phyloP scores from a whole-genome alignment of 2,888 invertebrate genomes.

The Euzetes globulus region DNA sequence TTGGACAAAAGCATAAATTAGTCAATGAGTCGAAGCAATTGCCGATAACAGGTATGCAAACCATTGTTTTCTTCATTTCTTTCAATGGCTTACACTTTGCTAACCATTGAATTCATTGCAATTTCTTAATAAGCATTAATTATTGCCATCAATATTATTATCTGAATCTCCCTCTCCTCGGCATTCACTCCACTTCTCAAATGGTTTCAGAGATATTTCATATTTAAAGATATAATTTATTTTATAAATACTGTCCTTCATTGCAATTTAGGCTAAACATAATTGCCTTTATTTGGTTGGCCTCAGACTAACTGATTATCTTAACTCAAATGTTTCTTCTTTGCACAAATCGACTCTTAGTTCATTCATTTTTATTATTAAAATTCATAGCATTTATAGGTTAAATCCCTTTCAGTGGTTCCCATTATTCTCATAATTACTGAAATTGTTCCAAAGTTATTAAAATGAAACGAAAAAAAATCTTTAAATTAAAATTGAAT shows the following conservation, averaged over 20 bases:
- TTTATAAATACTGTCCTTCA: conserved; percentile 5
- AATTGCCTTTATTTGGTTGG: background rate
- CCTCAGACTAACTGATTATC: background rate
- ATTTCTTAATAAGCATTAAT: conserved; percentile 1
- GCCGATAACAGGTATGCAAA: background rate
- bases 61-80: background rate
- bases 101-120: background rate
- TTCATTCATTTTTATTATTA: too few relatives aligned
- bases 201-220: background rate
- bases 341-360: background rate
- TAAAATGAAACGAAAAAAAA: background rate
- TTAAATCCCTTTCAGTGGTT: too few relatives aligned
- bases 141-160: background rate
- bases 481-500: background rate
- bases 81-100: background rate
- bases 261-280: background rate
- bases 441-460: too few relatives aligned
- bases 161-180: background rate
- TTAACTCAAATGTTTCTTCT: background rate
- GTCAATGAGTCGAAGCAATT: background rate
- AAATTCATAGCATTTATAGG: too few relatives aligned
- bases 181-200: background rate
- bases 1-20: background rate
- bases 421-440: too few relatives aligned
- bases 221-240: conserved; percentile 9